A percentile compares a stretch with the other conserved stretches of the same genome.
phyloP scores from a whole-genome alignment of 2,113 vertebrate genomes.

The Misgurnus mizolepis region DNA sequence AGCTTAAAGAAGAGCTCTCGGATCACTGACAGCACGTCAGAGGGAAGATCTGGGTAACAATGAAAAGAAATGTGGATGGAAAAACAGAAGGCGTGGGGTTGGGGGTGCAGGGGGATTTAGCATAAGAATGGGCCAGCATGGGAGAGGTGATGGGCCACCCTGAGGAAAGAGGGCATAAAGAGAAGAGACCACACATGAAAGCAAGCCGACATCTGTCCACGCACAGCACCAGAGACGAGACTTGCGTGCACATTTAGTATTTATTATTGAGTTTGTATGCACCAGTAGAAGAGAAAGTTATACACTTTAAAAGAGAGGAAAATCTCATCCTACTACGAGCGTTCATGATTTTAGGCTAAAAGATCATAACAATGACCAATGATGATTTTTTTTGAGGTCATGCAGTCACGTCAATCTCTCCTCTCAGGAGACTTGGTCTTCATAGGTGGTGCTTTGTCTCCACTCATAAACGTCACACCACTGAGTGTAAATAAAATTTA shows the following conservation, averaged over 20 bases:
- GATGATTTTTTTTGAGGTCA: slow-evolving; percentile 1
- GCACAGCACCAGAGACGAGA: not conserved
- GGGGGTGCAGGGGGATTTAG: slow-evolving; percentile 41
- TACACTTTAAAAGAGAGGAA: not conserved
- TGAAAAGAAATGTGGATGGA: slow-evolving; percentile 41
- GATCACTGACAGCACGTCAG: slow-evolving; percentile 49
- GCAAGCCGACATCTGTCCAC: slow-evolving; percentile 38
- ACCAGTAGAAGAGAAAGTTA: slow-evolving; percentile 17
- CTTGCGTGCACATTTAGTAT: slow-evolving; percentile 24
- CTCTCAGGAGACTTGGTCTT: not conserved
- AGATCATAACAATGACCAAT: slow-evolving; percentile 13
- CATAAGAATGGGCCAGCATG: slow-evolving; percentile 55
- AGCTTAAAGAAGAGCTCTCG: slow-evolving; percentile 32
- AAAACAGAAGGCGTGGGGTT: slow-evolving; percentile 1
- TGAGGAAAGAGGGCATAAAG: slow-evolving; percentile 33
- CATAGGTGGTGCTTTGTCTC: slow-evolving; percentile 10
- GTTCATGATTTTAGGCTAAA: slow-evolving; percentile 21
- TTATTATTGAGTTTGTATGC: not conserved
- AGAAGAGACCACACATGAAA: slow-evolving; percentile 59
- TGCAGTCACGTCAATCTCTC: not conserved
- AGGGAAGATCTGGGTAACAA: slow-evolving; percentile 40
- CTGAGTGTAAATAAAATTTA: slow-evolving; percentile 57
- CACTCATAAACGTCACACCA: slow-evolving; percentile 12
- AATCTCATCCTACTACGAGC: not conserved
- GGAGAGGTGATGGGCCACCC: slow-evolving; percentile 49